Base-by-base conservation (phyloP, 2,797 vertebrate species). In the Darevskia mixta region DNA sequence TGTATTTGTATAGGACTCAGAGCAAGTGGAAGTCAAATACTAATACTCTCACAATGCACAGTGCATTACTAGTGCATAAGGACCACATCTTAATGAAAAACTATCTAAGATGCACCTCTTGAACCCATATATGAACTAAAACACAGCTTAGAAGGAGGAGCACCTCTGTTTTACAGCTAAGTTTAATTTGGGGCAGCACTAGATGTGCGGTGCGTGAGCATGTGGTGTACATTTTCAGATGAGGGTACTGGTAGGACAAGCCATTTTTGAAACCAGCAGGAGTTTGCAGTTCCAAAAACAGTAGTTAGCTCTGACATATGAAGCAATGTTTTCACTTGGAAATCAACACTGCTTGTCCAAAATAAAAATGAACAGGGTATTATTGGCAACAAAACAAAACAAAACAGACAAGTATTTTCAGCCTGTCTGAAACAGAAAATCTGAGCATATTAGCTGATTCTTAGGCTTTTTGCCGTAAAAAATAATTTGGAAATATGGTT, bases 391-490 rank as follows among this genome's bases (percentile, higher is more conserved):
- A 89, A 89, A 49, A 49, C 41, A 13, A 49, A 11, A 91, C 95
- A 92, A 80, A 81, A 49, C 66, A 91, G 89, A 86, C 67, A 91
- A 86, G 61, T 91, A 49, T 83, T 92, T 91, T 49, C 29, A 93
- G 69, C 75, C 13, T 87, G 66, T 90, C 38, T 93, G 81, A 95
- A 94, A 79, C 15, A 91, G 49, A 94, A 45, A 82, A 93, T 87
- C 88, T 77, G 72, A 86, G 78, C 32, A 35, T 90, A 90, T 90
- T 90, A 77, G 35, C 20, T 29, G 86, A 78, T 83, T 90, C 85
- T 76, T 89, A 15, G 9, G 91, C 91, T 91, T 89, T 49, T 71
- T 84, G 85, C 82, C 23, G 91, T 95, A 90, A 94, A 94, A 90
- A 86, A 69, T 67, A 27, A 32, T 29, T 93, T 88, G 25, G 43